Percentiles rank a stretch among this genome's conserved stretches.
These are phyloP conservation scores for Agelas oroides DNA, from an alignment of 37 sponge, comb jelly and placozoan species.

Conservation along the genomic window DNA sequence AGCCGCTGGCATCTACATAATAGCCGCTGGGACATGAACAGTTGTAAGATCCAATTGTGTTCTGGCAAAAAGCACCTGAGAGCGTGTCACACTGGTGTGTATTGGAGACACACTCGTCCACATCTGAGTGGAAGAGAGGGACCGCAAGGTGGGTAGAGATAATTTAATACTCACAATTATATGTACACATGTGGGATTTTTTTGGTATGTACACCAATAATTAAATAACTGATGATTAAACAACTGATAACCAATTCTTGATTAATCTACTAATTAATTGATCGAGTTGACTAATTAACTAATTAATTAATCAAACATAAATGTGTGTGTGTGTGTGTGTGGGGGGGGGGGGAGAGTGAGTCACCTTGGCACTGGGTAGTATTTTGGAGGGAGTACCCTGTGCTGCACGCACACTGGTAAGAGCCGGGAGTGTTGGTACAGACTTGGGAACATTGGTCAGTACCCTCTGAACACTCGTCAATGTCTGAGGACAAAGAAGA, in stretches of 20 bases:
- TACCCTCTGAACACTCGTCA: constrained; percentile 20
- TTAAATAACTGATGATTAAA: too few species aligned
- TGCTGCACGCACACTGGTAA: constrained; percentile 18
- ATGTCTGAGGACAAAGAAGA: constrained; percentile 4
- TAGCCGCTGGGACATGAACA: constrained; percentile 49
- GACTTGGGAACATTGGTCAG: constrained; percentile 10
- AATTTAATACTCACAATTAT: too few species aligned
- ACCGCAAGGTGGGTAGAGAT: too few species aligned
- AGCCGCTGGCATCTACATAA: constrained; percentile 12
- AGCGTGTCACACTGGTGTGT: constrained; percentile 11
- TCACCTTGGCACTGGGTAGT: too few species aligned
- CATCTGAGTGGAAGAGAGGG: background rate
- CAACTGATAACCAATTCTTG: too few species aligned
- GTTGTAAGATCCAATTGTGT: constrained; percentile 37
- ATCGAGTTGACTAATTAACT: too few species aligned
- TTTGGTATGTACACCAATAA: too few species aligned
- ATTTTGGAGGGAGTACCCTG: background rate
- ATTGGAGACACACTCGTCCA: constrained; percentile 30
- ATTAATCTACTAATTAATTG: too few species aligned
- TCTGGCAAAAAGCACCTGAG: constrained; percentile 30
- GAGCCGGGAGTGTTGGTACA: constrained; percentile 51
- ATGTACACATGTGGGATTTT: too few species aligned
- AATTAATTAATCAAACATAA: too few species aligned
- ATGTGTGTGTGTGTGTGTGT: too few species aligned
- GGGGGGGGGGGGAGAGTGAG: too few species aligned